Evolutionary conservation across 2,113 vertebrate genomes (phyloP), one percentile per base, ranked within the genome.

Genomic region (Tupaia chinensis): DNA sequence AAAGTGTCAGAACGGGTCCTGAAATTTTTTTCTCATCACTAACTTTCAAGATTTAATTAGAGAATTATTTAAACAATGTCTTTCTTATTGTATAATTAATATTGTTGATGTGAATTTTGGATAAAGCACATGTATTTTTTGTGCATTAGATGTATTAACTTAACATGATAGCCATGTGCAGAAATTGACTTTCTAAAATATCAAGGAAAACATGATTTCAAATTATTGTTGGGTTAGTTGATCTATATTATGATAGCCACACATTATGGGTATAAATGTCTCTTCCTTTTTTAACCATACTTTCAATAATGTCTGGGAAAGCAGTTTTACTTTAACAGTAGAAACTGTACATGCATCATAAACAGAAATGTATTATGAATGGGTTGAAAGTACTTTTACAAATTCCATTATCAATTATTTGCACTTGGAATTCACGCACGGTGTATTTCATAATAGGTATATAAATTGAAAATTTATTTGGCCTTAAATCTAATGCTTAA

Each of bases 41-140:
- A 29, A 81, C 91, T 90, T 83, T 8, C 23, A 93, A 92, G 22
- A 53, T 73, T 69, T 88, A 84, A 65, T 89, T 86, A 20, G 27
- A 70, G n/a, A 54, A 89, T 34, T 83, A 90, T 32, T 88, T 72
- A 72, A 69, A 44, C 3, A 56, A 66, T 58, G 65, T 1, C 76
- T 80, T 93, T 96, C 9, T 93, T 13, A 68, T 77, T 73, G 5
- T 29, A 22, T 74, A 20, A 74, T 54, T 77, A 73, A 68, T 76
- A 58, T 0, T n/a, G 1, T 83, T 95, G 60, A 65, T 87, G 0
- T 69, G 6, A 32, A 69, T 76, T 96, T 89, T 83, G 16, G 58
- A 15, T 15, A 87, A 65, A 84, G 79, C 54, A 66, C 29, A 8
- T 34, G 10, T 74, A 16, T 65, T 91, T 85, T 73, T 79, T 34